phyloP scores from a whole-genome alignment of 30 jellyfish, hydroid and myxozoan genomes.

The Turritopsis dohrnii region DNA sequence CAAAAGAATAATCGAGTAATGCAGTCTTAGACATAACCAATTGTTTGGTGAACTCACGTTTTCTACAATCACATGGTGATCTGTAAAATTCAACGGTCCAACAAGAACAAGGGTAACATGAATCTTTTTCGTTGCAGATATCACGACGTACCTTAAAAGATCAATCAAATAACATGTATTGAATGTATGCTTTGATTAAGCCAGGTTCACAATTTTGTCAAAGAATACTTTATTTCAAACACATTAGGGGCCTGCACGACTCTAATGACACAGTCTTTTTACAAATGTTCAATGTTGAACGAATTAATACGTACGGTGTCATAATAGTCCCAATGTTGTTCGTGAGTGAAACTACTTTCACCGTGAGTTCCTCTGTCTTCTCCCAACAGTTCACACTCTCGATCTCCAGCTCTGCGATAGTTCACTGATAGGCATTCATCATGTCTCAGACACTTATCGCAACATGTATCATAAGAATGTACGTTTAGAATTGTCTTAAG shows the following conservation, averaged over 20 bases:
- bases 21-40: too few relatives aligned
- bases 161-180: too few relatives aligned
- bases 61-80: slow-evolving; percentile 6
- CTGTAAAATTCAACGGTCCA: slow-evolving; percentile 13
- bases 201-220: too few relatives aligned
- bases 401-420: neutral
- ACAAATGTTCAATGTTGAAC: too few relatives aligned
- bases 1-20: too few relatives aligned
- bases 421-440: slow-evolving; percentile 2
- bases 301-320: slow-evolving; percentile 11
- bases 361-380: neutral
- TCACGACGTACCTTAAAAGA: neutral
- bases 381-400: neutral
- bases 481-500: neutral
- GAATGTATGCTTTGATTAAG: too few relatives aligned
- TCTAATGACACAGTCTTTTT: too few relatives aligned
- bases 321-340: neutral
- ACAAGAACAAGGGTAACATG: slow-evolving; percentile 8
- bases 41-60: neutral
- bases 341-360: neutral
- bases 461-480: neutral
- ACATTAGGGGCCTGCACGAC: too few relatives aligned
- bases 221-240: too few relatives aligned
- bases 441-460: neutral
- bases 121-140: slow-evolving; percentile 12